Evolutionary conservation across 2,888 invertebrate genomes (phyloP).

Genomic region (Syrphus vitripennis): DNA sequence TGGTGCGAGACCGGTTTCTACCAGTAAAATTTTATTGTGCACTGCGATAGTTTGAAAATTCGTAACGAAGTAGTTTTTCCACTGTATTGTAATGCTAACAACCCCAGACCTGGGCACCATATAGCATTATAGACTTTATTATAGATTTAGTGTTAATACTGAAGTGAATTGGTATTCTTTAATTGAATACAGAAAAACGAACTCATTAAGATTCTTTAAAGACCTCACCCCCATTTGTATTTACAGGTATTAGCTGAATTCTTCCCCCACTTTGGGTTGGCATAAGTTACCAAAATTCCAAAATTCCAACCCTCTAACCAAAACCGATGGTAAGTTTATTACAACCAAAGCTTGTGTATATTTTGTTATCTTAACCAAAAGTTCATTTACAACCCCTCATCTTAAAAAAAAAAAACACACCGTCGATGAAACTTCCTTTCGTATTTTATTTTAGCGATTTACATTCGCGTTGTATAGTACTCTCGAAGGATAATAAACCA

Average conservation of each 20-base stretch:
- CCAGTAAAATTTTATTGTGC: no score
- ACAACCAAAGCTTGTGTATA: conserved; percentile 52
- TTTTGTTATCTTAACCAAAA: conserved; percentile 52
- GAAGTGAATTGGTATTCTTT: no score
- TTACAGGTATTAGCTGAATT: background rate
- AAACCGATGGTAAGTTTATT: conserved; percentile 36
- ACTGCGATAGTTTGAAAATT: no score
- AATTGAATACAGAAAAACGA: background rate
- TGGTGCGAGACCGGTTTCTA: no score
- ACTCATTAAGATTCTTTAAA: background rate
- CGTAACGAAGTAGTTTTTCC: no score
- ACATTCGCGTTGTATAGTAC: conserved; percentile 7
- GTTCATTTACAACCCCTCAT: conserved; percentile 53
- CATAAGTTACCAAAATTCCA: conserved; percentile 52
- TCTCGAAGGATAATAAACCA: conserved; percentile 64
- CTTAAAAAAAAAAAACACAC: background rate
- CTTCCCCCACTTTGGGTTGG: conserved; percentile 4
- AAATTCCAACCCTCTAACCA: background rate
- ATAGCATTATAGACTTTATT: no score
- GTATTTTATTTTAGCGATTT: conserved; percentile 69
- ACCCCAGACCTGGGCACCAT: no score
- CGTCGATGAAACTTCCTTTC: conserved; percentile 57
- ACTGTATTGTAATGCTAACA: no score
- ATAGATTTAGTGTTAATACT: no score
- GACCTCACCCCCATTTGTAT: background rate